A percentile compares a stretch with the other conserved stretches of the same genome.
Conservation (phyloP, 2,113 vertebrate genomes). For the Coptodon bakossiorum region DNA sequence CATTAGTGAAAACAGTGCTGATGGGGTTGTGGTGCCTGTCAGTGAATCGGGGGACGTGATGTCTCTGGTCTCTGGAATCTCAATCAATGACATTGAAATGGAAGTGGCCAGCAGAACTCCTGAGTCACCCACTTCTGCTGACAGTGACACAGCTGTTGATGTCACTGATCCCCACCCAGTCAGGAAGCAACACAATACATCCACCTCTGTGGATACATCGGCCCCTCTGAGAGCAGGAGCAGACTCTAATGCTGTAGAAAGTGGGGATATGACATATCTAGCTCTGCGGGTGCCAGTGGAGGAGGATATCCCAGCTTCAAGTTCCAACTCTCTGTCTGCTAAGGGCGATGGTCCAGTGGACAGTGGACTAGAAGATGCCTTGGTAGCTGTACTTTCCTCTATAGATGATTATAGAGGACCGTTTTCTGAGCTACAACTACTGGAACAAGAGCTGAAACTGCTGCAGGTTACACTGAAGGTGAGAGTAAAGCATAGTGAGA, state of each 20-base stretch:
- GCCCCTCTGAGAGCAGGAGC: not conserved
- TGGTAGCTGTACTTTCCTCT: conserved; percentile 76
- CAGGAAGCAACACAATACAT: not conserved
- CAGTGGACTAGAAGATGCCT: conserved; percentile 79
- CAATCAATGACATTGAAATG: conserved; percentile 41
- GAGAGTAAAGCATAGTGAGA: conserved; percentile 42
- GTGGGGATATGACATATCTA: conserved; percentile 11
- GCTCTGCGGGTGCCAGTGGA: conserved; percentile 37
- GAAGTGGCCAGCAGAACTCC: conserved; percentile 12
- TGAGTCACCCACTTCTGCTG: not conserved
- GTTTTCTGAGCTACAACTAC: conserved; percentile 87
- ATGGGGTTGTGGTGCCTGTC: conserved; percentile 48
- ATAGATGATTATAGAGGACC: conserved; percentile 93
- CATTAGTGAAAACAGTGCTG: conserved; percentile 88
- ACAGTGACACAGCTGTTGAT: not conserved
- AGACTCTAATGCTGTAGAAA: not conserved
- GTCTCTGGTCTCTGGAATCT: conserved; percentile 24
- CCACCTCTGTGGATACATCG: not conserved
- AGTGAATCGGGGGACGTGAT: conserved; percentile 18
- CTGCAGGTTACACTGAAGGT: conserved; percentile 88
- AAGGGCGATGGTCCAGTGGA: conserved; percentile 38
- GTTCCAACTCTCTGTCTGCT: not conserved
- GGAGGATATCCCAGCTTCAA: conserved; percentile 19
- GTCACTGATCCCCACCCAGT: not conserved
- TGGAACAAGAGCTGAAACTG: conserved; percentile 84